phyloP scores from a whole-genome alignment of 1,140 invertebrate genomes.

The Eubasilissa regina region DNA sequence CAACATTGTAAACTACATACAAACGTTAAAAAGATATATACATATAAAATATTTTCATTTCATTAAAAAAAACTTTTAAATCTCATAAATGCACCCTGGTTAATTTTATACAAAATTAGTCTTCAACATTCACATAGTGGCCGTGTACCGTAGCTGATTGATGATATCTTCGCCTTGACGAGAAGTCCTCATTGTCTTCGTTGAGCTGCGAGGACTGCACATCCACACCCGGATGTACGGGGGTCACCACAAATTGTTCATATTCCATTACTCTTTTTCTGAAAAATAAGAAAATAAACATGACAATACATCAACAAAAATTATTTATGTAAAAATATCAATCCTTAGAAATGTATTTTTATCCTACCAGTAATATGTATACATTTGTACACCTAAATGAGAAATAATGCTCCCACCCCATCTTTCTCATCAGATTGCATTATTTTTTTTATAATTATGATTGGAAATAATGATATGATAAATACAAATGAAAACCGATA shows the following conservation, averaged over 20 bases:
- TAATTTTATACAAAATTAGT: slow-evolving; percentile 51
- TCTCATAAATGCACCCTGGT: slow-evolving; percentile 38
- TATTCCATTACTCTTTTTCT: slow-evolving; percentile 85
- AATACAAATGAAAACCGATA: too few relatives aligned
- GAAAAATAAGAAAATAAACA: slow-evolving; percentile 42
- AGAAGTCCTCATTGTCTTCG: slow-evolving; percentile 96
- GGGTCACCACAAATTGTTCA: slow-evolving; percentile 92
- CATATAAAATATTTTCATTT: neutral
- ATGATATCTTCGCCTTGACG: slow-evolving; percentile 91
- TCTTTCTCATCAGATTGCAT: too few relatives aligned
- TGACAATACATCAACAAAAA: neutral
- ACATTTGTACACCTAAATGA: neutral
- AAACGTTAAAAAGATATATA: neutral
- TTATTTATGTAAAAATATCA: neutral
- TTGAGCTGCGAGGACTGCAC: slow-evolving; percentile 90
- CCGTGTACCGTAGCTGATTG: slow-evolving; percentile 88
- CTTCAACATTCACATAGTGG: slow-evolving; percentile 79
- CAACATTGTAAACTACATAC: too few relatives aligned
- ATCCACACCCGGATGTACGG: slow-evolving; percentile 86
- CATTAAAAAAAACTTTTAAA: slow-evolving; percentile 20
- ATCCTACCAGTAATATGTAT: too few relatives aligned
- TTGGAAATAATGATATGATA: too few relatives aligned
- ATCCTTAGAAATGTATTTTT: neutral
- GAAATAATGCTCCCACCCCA: neutral
- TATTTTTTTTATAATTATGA: too few relatives aligned